Evolutionary conservation across 2,797 vertebrate species (phyloP).

Genomic region (Melanotaenia maccullochi): DNA sequence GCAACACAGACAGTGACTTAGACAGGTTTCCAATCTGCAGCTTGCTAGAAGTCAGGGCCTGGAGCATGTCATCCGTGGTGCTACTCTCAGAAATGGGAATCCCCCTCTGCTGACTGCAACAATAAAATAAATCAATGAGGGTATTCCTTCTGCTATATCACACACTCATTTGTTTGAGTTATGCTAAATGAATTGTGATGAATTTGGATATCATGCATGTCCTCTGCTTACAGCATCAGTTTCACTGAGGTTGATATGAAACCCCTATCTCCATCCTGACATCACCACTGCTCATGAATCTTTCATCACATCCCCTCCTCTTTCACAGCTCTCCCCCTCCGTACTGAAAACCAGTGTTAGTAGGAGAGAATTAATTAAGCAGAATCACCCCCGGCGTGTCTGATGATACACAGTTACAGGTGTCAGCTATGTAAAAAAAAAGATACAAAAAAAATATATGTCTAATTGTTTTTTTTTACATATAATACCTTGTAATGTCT

Average conservation of each 20-base stretch:
- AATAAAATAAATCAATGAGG: slow-evolving; percentile 3
- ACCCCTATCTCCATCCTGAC: slow-evolving; percentile 49
- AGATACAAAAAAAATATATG: neutral
- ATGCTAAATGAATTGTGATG: slow-evolving; percentile 1
- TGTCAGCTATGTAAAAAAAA: slow-evolving; percentile 16
- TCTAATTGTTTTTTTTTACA: slow-evolving; percentile 7
- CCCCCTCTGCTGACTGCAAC: slow-evolving; percentile 13
- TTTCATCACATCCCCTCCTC: slow-evolving; percentile 60
- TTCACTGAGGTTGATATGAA: slow-evolving; percentile 58
- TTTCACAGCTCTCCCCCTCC: slow-evolving; percentile 26
- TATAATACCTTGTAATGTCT: neutral
- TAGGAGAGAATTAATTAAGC: slow-evolving; percentile 73
- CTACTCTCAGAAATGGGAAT: slow-evolving; percentile 41
- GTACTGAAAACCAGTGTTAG: slow-evolving; percentile 46
- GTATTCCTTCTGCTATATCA: neutral
- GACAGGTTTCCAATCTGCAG: slow-evolving; percentile 43
- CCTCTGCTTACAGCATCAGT: slow-evolving; percentile 38
- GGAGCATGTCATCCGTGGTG: slow-evolving; percentile 36
- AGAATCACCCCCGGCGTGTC: slow-evolving; percentile 61
- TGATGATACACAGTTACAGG: slow-evolving; percentile 47
- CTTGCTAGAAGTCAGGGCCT: slow-evolving; percentile 52
- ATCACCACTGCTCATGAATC: slow-evolving; percentile 68
- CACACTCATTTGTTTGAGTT: slow-evolving; percentile 1
- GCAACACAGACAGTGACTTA: slow-evolving; percentile 40
- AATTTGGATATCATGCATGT: slow-evolving; percentile 34